Conservation (phyloP, 2,113 vertebrate species). For the Pardalotus punctatus region DNA sequence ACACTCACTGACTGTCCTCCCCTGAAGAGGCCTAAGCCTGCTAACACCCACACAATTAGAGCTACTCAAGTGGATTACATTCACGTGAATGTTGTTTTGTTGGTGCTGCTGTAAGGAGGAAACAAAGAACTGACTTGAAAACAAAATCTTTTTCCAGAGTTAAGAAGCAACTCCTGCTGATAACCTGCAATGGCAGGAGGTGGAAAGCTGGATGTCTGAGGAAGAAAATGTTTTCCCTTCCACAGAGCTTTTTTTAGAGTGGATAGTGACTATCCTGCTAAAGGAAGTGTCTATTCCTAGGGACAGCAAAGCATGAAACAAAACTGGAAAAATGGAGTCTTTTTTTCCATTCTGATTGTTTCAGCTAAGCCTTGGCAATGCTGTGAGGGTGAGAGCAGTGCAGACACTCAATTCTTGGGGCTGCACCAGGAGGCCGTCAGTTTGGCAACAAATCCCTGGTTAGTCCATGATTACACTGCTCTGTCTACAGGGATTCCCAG, state of each 20-base stretch:
- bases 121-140: background rate
- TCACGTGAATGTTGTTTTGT: background rate
- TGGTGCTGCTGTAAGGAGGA: background rate
- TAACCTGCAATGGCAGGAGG: background rate
- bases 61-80: conserved; percentile 18
- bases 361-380: conserved; percentile 23
- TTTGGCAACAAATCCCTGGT: background rate
- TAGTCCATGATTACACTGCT: background rate
- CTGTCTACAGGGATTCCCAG: background rate
- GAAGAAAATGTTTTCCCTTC: background rate
- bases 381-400: background rate
- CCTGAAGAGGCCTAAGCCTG: background rate
- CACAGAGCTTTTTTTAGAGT: background rate
- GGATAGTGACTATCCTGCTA: background rate
- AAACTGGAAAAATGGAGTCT: background rate
- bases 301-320: background rate
- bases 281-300: background rate
- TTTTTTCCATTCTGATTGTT: conserved; percentile 2
- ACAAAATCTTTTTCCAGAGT: background rate
- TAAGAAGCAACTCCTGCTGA: background rate
- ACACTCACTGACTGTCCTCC: background rate
- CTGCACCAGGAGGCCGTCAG: background rate
- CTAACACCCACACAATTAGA: conserved; percentile 28
- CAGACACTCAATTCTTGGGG: background rate
- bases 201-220: background rate